Percentiles rank a stretch among this genome's conserved stretches.
Evolutionary conservation across 2,797 vertebrate genomes (phyloP).

Genomic region (Cyclura pinguis): DNA sequence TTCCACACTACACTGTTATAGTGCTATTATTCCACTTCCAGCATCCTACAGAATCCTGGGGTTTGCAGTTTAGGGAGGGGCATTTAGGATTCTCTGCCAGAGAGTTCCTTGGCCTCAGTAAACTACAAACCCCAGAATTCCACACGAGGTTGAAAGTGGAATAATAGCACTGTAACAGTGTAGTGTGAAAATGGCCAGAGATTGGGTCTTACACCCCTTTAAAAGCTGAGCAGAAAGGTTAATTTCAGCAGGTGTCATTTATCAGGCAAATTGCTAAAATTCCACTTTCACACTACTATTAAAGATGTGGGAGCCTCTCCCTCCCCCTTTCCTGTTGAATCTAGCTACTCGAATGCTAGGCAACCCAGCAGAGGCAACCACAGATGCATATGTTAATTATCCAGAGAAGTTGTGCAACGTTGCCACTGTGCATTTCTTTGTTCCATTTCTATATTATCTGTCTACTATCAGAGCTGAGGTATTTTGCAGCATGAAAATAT

Average conservation of each 20-base stretch:
- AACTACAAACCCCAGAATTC: too few relatives aligned
- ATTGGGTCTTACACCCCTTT: not conserved
- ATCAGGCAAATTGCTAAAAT: not conserved
- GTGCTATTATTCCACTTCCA: too few relatives aligned
- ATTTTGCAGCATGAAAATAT: not conserved
- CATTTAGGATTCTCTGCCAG: too few relatives aligned
- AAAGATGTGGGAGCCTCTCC: not conserved
- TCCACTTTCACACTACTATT: not conserved
- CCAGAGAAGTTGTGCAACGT: not conserved
- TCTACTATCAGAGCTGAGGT: not conserved
- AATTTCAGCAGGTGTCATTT: not conserved
- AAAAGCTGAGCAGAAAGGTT: not conserved
- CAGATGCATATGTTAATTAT: not conserved
- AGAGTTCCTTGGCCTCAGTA: too few relatives aligned
- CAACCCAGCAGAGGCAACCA: not conserved
- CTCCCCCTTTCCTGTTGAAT: too few relatives aligned
- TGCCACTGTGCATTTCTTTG: not conserved
- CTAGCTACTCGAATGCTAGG: not conserved
- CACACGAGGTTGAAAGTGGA: too few relatives aligned
- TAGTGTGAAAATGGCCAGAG: too few relatives aligned
- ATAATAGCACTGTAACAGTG: too few relatives aligned
- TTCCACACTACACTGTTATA: too few relatives aligned
- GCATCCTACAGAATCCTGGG: too few relatives aligned
- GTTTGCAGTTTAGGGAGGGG: too few relatives aligned
- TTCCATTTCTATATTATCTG: not conserved